Conservation (phyloP, 2,797 vertebrate genomes). For the Urosaurus nigricauda region DNA sequence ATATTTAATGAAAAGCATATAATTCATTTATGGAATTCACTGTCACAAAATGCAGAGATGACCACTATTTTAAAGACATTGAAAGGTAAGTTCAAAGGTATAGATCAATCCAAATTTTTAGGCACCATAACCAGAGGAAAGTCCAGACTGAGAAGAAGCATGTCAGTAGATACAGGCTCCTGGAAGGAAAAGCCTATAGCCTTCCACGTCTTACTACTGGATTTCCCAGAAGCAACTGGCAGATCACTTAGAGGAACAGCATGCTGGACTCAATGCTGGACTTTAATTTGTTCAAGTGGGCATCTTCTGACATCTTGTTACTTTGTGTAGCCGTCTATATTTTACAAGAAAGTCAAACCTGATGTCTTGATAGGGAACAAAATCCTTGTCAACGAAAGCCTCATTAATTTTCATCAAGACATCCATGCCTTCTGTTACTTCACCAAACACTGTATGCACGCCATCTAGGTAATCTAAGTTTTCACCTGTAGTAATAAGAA, state of each 20-base stretch:
- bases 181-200: neutral
- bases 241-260: neutral
- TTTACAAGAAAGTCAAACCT: constrained; percentile 80
- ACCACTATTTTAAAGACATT: neutral
- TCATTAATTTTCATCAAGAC: constrained; percentile 93
- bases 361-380: constrained; percentile 96
- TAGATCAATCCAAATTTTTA: neutral
- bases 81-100: neutral
- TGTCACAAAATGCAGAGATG: neutral
- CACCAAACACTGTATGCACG: constrained; percentile 96
- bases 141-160: neutral
- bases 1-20: neutral
- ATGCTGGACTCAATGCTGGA: neutral
- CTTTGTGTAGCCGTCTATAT: neutral
- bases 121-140: neutral
- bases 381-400: constrained; percentile 94
- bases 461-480: constrained; percentile 95
- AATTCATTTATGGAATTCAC: neutral
- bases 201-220: neutral
- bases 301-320: neutral
- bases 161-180: neutral
- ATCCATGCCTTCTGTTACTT: constrained; percentile 95
- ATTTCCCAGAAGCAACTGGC: neutral
- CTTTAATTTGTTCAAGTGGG: neutral
- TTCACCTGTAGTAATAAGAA: constrained; percentile 93